A percentile compares a stretch with the other conserved stretches of the same genome.
These are phyloP conservation scores for Bombus sylvicola DNA, from an alignment of 1,140 invertebrate species.

Conservation along the genomic window DNA sequence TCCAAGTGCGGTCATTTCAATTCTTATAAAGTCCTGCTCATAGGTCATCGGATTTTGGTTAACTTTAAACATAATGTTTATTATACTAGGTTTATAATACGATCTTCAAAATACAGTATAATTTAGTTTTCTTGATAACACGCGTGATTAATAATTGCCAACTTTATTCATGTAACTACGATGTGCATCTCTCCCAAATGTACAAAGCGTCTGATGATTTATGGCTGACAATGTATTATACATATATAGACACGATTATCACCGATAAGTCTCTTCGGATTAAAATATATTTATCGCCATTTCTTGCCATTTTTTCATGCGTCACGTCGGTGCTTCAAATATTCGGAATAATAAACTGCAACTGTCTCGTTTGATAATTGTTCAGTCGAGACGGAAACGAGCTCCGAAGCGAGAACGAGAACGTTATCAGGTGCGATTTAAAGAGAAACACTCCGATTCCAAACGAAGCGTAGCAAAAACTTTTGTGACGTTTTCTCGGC, in stretches of 20 bases:
- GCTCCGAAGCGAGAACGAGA: conserved; percentile 13
- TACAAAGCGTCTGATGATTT: background rate
- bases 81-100: too few species aligned
- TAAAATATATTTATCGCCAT: background rate
- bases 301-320: background rate
- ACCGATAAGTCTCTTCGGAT: background rate
- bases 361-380: background rate
- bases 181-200: background rate
- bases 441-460: conserved; percentile 27
- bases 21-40: background rate
- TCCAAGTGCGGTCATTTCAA: background rate
- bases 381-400: background rate
- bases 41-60: too few species aligned
- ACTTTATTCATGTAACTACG: background rate
- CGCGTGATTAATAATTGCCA: background rate
- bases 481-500: conserved; percentile 51
- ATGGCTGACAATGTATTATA: background rate
- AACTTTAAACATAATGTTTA: too few species aligned
- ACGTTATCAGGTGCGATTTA: conserved; percentile 7
- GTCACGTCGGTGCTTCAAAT: background rate
- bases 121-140: background rate
- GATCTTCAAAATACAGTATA: too few species aligned
- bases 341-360: background rate
- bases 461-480: conserved; percentile 8
- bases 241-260: background rate